Percentiles rank a stretch among this genome's conserved stretches.
phyloP scores from a whole-genome alignment of 2,113 vertebrate species.

The Morphnarchus princeps region DNA sequence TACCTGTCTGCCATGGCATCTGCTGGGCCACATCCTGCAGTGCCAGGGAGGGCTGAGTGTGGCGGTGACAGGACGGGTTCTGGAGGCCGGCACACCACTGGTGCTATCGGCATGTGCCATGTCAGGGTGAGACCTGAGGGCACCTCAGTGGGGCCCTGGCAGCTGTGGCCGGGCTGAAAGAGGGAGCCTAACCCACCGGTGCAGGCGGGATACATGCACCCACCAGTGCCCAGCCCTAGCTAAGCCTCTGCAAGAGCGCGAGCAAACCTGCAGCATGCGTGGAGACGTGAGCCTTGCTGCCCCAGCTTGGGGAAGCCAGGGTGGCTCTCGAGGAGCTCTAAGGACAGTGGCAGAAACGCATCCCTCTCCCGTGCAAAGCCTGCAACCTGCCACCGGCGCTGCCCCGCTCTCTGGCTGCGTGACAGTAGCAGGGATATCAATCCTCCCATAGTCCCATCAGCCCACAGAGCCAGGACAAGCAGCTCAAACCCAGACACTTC shows the following conservation, averaged over 20 bases:
- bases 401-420: not conserved
- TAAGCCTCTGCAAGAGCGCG: not conserved
- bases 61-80: not conserved
- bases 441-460: not conserved
- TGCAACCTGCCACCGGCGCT: not conserved
- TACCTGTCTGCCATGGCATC: not conserved
- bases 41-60: rapidly evolving
- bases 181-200: not conserved
- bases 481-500: not conserved
- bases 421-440: not conserved
- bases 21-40: not conserved
- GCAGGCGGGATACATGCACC: not conserved
- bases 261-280: not conserved
- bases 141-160: not conserved
- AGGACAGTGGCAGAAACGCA: not conserved
- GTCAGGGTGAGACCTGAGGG: not conserved
- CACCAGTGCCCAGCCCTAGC: not conserved
- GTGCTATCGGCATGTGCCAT: not conserved
- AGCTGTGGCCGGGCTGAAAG: not conserved
- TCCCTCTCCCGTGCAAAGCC: not conserved
- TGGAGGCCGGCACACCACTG: not conserved
- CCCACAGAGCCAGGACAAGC: rapidly evolving
- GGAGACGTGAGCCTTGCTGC: not conserved
- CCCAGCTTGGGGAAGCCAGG: not conserved
- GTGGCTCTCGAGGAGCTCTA: not conserved